Evolutionary conservation across 2,888 invertebrate species (phyloP), one percentile per base, ranked within the genome.

Genomic region (Epinotia ramella): DNA sequence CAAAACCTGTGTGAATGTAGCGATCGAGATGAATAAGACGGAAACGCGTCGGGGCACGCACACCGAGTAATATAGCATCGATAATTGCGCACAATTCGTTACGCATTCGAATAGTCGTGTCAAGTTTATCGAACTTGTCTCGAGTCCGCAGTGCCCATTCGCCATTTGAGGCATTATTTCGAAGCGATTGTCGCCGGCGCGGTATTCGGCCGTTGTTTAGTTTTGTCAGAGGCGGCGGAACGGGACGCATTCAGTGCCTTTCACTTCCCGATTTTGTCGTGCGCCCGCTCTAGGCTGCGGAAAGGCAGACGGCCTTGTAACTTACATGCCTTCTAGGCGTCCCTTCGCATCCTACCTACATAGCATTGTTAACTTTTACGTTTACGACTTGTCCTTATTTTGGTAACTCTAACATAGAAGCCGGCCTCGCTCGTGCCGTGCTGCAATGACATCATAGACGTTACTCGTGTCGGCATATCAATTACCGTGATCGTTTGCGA

Each of bases 211-310:
- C 81, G 82, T 84, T 82, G 83, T 84, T 81, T 80, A 83, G 82
- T 83, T 83, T 84, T 85, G 86, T 86, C 81, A 86, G 86, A 88
- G 85, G 85, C 87, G 86, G 84, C 86, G 88, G 86, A 88, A 89
- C 88, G 91, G 91, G 89, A 90, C 92, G 89, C 92, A 92, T 93
- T 94, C 93, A 91, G 93, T 90, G 90, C 94, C 94, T 94, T 94
- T 94, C 94, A 94, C 94, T 94, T 94, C 94, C 94, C 92, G 92
- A 91, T 93, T 93, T 93, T 94, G 92, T 93, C 89, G 88, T 88
- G 86, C 86, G 86, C 86, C 87, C 89, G 89, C 89, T 91, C 88
- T 90, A 89, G 88, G 89, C 90, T 81, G 83, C 91, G 88, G 91
- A 91, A 92, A 91, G 91, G 92, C 92, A 88, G 89, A 88, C 91